Evolutionary conservation across 2,888 invertebrate genomes (phyloP), one percentile per base, ranked within the genome.

Genomic region (Diabrotica balteata): DNA sequence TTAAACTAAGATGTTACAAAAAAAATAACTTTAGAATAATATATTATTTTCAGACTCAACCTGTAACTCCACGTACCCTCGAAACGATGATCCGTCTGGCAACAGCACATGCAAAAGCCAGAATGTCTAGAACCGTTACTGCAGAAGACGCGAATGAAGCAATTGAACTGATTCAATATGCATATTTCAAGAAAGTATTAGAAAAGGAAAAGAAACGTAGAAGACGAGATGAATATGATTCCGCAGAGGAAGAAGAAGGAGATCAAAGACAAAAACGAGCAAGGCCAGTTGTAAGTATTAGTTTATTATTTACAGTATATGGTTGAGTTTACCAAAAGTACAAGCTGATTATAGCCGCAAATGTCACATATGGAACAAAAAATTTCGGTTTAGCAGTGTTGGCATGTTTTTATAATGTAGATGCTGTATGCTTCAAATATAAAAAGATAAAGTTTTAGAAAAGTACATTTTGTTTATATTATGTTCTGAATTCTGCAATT

Each of bases 31-130:
- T 17, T 9, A n/a, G 22, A 53, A 53, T 2, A 53, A 53, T 17
- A 17, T 44, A 52, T 63, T 52, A 22, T 32, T 73, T 77, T 81
- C 84, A 95, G 93, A 99, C 99, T 0, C 98, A 98, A 85, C 98
- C 98, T 0, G 95, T 99, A 58, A 99, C 99, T 0, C 95, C 97
- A 3, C 93, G 99, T 81, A 93, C 96, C 0, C 84, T 99, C 76
- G 99, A 99, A 87, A 99, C 99, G 0, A 85, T 99, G 80, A 99
- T 99, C 83, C 97, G 99, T 80, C 86, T 99, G 72, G 88, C 98
- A 0, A 99, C 98, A 0, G 98, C 99, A 4, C 97, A 98, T 86
- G 98, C 99, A 10, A 97, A 98, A 83, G 93, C 95, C 42, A 89
- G 99, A 11, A 89, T 99, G 81, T 94, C 96, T 54, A 93, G 91